Evolutionary conservation across 2,113 vertebrate species (phyloP), one percentile per base, ranked within the genome.

Genomic region (Isurus oxyrinchus): DNA sequence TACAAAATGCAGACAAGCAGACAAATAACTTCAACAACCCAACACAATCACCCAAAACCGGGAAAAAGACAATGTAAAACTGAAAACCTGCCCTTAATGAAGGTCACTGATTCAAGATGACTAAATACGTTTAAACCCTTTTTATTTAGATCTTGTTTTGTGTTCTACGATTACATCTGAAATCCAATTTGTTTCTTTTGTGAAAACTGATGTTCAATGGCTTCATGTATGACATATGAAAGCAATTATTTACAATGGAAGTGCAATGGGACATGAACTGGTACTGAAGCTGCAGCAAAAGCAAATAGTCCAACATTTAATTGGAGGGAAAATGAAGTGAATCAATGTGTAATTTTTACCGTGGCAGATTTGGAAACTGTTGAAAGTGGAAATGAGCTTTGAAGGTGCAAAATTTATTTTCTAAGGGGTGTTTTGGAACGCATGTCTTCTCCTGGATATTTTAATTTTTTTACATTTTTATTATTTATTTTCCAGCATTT

Each of bases 221-320:
- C 7, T 57, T 23, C 13, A 66, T 94, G n/a, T 94, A 2, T 94
- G 35, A n/a, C 90, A 94, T 44, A 19, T 63, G 90, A 94, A 94
- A 94, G 66, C 57, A 94, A 63, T 94, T 40, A 94, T 63, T 94
- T 63, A 63, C 59, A 94, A 63, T 40, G 90, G 90, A n/a, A 61
- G 19, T 61, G 35, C 57, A 63, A 93, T 61, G 35, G 90, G 35
- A 93, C 57, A 61, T 63, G 79, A 93, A 93, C 35, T 19, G 59
- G 31, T 91, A 16, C 1, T n/a, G 55, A 91, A 55, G 11, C 59
- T 90, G 25, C 55, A 93, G 57, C 31, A 25, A 57, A 93, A 61
- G 49, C 23, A 53, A 88, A 88, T 88, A 55, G 14, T 5, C 57
- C 25, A n/a, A 19, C 88, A 35, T 13, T 53, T 88, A 55, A 7